These are phyloP conservation scores for Cosmorhoe ocellata DNA, from an alignment of 2,888 invertebrate species.

Conservation along the genomic window DNA sequence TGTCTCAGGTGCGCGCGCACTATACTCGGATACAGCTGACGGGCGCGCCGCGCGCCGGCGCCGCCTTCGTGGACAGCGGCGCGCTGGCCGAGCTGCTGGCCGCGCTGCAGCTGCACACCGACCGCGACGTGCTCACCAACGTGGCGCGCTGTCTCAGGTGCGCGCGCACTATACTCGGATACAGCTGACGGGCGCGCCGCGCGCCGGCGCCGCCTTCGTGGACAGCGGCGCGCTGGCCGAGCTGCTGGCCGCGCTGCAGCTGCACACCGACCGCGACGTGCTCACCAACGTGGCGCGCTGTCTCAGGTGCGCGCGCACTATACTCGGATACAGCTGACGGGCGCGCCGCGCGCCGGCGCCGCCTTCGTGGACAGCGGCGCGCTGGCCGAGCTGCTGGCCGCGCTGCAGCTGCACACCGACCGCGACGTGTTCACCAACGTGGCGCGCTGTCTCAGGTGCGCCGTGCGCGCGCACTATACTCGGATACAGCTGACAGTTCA, in stretches of 20 bases:
- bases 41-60: slow-evolving; percentile 49
- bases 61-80: slow-evolving; percentile 68
- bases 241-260: slow-evolving; percentile 86
- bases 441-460: slow-evolving; percentile 88
- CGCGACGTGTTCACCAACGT: slow-evolving; percentile 89
- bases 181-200: slow-evolving; percentile 83
- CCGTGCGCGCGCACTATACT: too few species aligned
- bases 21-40: too few species aligned
- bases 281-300: slow-evolving; percentile 89
- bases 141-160: slow-evolving; percentile 89
- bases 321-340: too few species aligned
- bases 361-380: slow-evolving; percentile 78
- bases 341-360: slow-evolving; percentile 45
- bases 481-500: slow-evolving; percentile 85
- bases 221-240: slow-evolving; percentile 82
- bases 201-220: slow-evolving; percentile 72
- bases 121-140: slow-evolving; percentile 89
- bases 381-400: slow-evolving; percentile 86
- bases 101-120: slow-evolving; percentile 86
- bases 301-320: too few species aligned
- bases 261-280: slow-evolving; percentile 88
- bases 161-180: too few species aligned
- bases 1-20: slow-evolving; percentile 83
- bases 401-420: slow-evolving; percentile 87
- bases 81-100: slow-evolving; percentile 87